Evolutionary conservation across 2,113 vertebrate species (phyloP).

Genomic region (Malurus melanocephalus): DNA sequence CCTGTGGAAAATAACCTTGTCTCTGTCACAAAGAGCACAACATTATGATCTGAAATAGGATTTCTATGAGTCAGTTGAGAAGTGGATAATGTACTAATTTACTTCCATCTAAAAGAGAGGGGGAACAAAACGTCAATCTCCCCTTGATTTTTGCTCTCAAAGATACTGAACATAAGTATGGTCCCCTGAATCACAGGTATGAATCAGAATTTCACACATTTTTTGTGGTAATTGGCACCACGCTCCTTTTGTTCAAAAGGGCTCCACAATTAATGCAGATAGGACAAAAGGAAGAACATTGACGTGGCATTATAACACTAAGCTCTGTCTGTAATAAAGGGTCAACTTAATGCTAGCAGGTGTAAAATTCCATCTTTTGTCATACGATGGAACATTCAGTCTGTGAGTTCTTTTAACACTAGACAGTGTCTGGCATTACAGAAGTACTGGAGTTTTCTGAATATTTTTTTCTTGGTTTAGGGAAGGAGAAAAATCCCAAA

Average conservation of each 20-base stretch:
- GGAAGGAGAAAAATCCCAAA: accelerated
- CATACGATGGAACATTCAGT: not conserved
- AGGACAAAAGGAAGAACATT: constrained; percentile 21
- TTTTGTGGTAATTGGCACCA: constrained; percentile 7
- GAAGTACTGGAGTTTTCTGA: not conserved
- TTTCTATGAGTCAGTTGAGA: constrained; percentile 57
- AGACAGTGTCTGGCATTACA: not conserved
- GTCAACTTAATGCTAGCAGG: not conserved
- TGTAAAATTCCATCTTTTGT: not conserved
- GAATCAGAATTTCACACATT: constrained; percentile 6
- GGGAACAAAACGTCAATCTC: constrained; percentile 20
- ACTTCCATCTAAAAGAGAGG: not conserved
- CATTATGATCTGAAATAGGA: constrained; percentile 34
- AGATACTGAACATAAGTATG: constrained; percentile 16
- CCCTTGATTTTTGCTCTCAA: constrained; percentile 15
- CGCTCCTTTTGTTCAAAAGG: not conserved
- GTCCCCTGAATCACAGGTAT: constrained; percentile 19
- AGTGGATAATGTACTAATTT: constrained; percentile 18
- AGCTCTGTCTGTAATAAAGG: not conserved
- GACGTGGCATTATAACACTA: not conserved
- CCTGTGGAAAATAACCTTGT: not conserved
- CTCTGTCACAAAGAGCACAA: constrained; percentile 4
- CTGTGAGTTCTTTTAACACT: not conserved
- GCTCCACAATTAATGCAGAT: constrained; percentile 30
- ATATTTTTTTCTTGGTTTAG: not conserved